Evolutionary conservation across 2,113 vertebrate species (phyloP).

Genomic region (Calyptomena viridis): DNA sequence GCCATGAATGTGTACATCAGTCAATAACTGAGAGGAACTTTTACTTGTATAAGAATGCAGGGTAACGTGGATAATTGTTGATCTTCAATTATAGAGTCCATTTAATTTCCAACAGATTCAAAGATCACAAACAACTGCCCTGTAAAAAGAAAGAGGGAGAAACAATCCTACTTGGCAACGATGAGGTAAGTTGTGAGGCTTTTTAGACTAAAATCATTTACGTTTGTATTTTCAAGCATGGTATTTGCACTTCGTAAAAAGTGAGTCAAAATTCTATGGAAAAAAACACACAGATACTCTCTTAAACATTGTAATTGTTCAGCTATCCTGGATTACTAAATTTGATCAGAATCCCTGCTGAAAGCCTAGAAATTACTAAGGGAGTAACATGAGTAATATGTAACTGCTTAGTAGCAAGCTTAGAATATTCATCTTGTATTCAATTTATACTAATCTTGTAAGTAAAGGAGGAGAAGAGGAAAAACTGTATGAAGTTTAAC

Average conservation of each 20-base stretch:
- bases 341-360: not conserved
- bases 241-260: not conserved
- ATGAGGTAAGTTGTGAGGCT: slow-evolving; percentile 1
- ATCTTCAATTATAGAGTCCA: not conserved
- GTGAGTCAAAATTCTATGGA: not conserved
- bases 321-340: not conserved
- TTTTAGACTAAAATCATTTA: not conserved
- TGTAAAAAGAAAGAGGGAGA: not conserved
- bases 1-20: not conserved
- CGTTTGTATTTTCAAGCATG: not conserved
- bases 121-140: not conserved
- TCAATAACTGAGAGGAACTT: not conserved
- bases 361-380: not conserved
- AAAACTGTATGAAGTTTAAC: not conserved
- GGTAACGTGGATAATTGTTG: not conserved
- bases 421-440: not conserved
- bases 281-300: not conserved
- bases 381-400: not conserved
- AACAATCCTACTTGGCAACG: not conserved
- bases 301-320: not conserved
- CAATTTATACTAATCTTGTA: not conserved
- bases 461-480: not conserved
- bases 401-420: not conserved
- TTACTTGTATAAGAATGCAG: not conserved
- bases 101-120: slow-evolving; percentile 24